A percentile compares a stretch with the other conserved stretches of the same genome.
phyloP scores from a whole-genome alignment of 2,113 vertebrate species.

The Cepphus grylle region DNA sequence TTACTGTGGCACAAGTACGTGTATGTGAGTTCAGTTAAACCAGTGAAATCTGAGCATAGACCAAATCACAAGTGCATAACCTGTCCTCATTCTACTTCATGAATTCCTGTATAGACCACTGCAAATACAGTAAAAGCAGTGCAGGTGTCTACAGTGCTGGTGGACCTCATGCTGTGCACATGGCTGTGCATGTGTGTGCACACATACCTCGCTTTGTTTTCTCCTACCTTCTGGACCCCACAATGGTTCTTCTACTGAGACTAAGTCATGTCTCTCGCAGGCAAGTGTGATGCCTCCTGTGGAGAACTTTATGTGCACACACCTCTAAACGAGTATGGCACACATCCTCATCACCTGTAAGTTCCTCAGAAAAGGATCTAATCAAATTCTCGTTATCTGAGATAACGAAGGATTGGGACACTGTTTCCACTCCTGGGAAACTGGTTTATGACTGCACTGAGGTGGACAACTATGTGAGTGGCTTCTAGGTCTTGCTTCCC shows the following conservation, averaged over 20 bases:
- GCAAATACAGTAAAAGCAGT: not conserved
- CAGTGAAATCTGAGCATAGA: not conserved
- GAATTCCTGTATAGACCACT: not conserved
- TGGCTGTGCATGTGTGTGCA: rapidly evolving
- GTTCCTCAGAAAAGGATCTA: not conserved
- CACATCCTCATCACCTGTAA: not conserved
- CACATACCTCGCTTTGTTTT: not conserved
- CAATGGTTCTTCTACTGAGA: not conserved
- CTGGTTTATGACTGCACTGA: not conserved
- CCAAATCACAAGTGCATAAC: not conserved
- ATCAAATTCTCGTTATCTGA: not conserved
- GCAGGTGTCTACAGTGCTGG: not conserved
- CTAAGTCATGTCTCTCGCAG: not conserved
- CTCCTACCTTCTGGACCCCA: not conserved
- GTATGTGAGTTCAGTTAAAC: not conserved
- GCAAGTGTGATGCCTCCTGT: not conserved
- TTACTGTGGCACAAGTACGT: rapidly evolving
- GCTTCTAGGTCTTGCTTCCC: not conserved
- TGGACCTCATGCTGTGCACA: not conserved
- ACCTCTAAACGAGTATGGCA: not conserved
- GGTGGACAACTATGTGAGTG: rapidly evolving
- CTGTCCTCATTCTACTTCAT: not conserved
- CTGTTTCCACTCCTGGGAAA: not conserved
- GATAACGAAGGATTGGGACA: rapidly evolving
- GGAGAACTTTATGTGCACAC: not conserved